Base-by-base conservation (phyloP, 2,888 invertebrate genomes). In the Trichopoda pennipes region DNA sequence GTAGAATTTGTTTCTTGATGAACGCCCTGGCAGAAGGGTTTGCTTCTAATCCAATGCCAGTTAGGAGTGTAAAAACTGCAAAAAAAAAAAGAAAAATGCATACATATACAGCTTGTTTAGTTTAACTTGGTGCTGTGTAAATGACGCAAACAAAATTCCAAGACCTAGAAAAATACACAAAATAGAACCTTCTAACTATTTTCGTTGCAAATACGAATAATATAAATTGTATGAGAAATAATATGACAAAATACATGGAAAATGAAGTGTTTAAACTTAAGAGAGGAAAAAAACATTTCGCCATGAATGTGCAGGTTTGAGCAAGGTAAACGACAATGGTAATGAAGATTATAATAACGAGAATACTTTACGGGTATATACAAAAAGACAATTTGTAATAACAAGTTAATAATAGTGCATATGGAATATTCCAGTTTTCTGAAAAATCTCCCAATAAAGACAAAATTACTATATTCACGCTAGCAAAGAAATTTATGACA, bases 121-220 rank as follows among this genome's bases (percentile, higher is more conserved):
- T 63, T 53, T 6, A 21, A 51, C 35, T 63, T 51, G 51, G 42
- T 32, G 58, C 53, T 58, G 69, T 74, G 74, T 74, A 70, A 78
- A 75, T 78, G 81, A 82, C 69, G 78, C 70, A 78, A 70, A 60
- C 69, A 63, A 70, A 78, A 74, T 81, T 64, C 60, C 74, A 78
- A 81, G 38, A 38, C 51, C 68, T 63, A 69, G 56, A 56, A 75
- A 74, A 53, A 32, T 28, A 80, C 42, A 68, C 21, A 58, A 63
- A 68, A 61, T 51, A 38, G 42, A 61, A 64, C 17, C 58, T 74
- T 81, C 66, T 60, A 51, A 55, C 63, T 73, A 70, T 77, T 73
- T 73, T 56, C 61, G 55, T 21, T 60, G 3, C 16, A 72, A 66
- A 63, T 38, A 56, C 19, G 35, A 55, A 8, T 4, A 42, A 56